These are phyloP conservation scores for Bombus terrestris DNA, from an alignment of 1,140 invertebrate genomes.

Conservation along the genomic window DNA sequence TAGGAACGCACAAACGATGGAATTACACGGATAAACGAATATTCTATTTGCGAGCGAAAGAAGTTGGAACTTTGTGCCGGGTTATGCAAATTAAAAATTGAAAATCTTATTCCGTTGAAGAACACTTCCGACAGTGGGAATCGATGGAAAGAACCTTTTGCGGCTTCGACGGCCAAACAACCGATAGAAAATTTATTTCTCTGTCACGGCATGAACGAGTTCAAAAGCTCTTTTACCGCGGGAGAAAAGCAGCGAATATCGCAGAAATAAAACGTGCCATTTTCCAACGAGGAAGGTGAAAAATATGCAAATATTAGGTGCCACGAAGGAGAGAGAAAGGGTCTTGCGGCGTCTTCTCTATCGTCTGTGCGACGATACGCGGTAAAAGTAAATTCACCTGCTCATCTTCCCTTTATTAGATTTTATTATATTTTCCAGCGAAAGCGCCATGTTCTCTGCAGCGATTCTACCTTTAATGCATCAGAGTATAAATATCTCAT, in stretches of 20 bases:
- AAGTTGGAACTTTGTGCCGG: neutral
- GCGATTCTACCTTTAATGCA: neutral
- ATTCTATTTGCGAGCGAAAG: neutral
- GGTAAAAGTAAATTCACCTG: neutral
- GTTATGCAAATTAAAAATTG: neutral
- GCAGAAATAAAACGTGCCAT: neutral
- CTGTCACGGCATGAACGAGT: neutral
- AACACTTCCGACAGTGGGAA: neutral
- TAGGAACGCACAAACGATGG: neutral
- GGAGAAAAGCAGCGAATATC: neutral
- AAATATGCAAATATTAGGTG: slow-evolving; percentile 35
- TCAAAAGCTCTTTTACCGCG: too few relatives aligned
- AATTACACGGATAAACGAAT: neutral
- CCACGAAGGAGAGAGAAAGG: neutral
- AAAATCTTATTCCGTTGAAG: neutral
- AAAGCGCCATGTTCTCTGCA: neutral
- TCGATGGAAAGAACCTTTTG: neutral
- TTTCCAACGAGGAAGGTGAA: neutral
- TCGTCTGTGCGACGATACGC: neutral
- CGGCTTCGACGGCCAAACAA: neutral
- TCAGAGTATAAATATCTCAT: neutral
- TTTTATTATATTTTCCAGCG: neutral
- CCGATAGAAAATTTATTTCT: slow-evolving; percentile 10
- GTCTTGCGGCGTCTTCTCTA: neutral
- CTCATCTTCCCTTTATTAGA: neutral